A percentile compares a stretch with the other conserved stretches of the same genome.
These are phyloP conservation scores for Campoletis raptor DNA, from an alignment of 2,888 invertebrate species.

Conservation along the genomic window DNA sequence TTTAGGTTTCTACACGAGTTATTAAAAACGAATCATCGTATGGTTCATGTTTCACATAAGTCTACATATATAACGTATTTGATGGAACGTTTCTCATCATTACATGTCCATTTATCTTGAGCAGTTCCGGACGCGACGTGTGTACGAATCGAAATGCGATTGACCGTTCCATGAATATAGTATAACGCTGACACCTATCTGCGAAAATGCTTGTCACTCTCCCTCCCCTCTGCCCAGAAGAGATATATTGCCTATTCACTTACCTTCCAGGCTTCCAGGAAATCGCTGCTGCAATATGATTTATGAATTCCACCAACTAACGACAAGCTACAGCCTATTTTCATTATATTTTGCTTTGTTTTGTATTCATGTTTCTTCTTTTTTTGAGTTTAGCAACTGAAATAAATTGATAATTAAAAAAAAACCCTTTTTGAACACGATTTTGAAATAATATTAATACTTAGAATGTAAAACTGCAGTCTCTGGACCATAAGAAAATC, in stretches of 20 bases:
- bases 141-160: constrained; percentile 17
- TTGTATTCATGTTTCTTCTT: not conserved
- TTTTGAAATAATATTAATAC: too few relatives aligned
- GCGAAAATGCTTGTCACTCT: not conserved
- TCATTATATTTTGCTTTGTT: not conserved
- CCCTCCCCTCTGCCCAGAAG: not conserved
- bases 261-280: constrained; percentile 27
- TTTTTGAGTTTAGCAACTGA: not conserved
- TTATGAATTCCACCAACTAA: not conserved
- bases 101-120: constrained; percentile 29
- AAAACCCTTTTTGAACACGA: not conserved
- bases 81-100: constrained; percentile 11
- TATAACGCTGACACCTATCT: constrained; percentile 9
- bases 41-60: not conserved
- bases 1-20: not conserved
- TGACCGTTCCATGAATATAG: constrained; percentile 34
- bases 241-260: constrained; percentile 4
- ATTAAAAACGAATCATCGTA: not conserved
- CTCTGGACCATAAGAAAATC: too few relatives aligned
- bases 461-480: too few relatives aligned
- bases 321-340: not conserved
- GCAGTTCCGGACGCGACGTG: not conserved
- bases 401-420: not conserved
- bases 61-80: not conserved
- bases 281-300: constrained; percentile 1